Evolutionary conservation across 2,797 vertebrate genomes (phyloP), one percentile per base, ranked within the genome.

Genomic region (Pagetopsis macropterus): DNA sequence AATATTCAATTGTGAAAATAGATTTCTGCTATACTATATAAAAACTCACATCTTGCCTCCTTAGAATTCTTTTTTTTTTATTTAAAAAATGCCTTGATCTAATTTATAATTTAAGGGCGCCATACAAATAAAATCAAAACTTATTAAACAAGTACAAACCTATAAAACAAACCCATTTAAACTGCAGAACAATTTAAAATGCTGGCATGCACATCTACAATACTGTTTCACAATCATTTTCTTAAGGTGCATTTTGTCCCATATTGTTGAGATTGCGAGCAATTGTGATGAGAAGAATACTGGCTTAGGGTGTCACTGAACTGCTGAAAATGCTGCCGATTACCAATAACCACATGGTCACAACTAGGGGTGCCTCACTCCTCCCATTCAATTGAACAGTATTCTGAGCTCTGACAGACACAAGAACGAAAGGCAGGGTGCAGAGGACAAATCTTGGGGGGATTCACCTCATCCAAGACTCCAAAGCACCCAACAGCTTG

Each of bases 401-500:
- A 81, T 67, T 79, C 86, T 82, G 79, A 86, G 87, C 87, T 88
- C 84, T 91, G 93, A 92, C 87, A 91, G 90, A 93, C 91, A 93
- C 87, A 63, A 87, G 86, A 88, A 90, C 87, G 86, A 90, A 88
- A 86, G 84, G 78, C 84, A 90, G 89, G 76, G 91, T 86, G 88
- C 88, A 87, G 85, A 89, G 93, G 91, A 93, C 91, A 91, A 81
- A 87, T 93, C 92, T 93, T 90, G 91, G 78, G 92, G 33, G 91
- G 91, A 91, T 92, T 93, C 92, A 89, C 89, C 88, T 85, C 84
- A 73, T 89, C 83, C 84, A 84, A 89, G 89, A 84, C 88, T 89
- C 84, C 87, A 84, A 89, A 91, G 91, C 90, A 87, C 90, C 91
- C 88, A 89, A 74, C 91, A 91, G 94, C 93, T 94, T 94, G 94